Evolutionary conservation across 37 sponge, comb jelly and placozoan species (phyloP).

Genomic region (Ianthella basta): DNA sequence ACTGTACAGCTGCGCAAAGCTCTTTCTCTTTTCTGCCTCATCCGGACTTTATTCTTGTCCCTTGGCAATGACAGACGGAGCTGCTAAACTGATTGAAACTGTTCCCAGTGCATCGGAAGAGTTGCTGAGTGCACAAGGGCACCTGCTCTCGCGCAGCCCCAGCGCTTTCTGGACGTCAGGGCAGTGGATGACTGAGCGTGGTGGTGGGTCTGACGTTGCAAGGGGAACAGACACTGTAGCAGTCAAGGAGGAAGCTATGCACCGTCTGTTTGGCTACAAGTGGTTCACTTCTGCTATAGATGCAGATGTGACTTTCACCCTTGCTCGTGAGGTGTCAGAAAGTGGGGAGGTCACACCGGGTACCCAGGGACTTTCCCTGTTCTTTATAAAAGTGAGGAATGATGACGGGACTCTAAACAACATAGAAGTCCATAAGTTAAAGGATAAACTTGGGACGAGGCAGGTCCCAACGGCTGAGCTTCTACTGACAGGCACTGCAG

Average conservation of each 20-base stretch:
- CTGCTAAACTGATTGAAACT: slow-evolving; percentile 77
- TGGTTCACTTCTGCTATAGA: slow-evolving; percentile 98
- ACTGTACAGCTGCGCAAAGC: slow-evolving; percentile 76
- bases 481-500: slow-evolving; percentile 76
- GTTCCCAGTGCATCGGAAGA: slow-evolving; percentile 3
- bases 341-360: slow-evolving; percentile 60
- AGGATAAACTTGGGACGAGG: slow-evolving; percentile 94
- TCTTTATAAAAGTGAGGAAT: slow-evolving; percentile 69
- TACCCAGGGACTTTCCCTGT: slow-evolving; percentile 72
- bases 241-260: slow-evolving; percentile 34
- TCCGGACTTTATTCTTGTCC: slow-evolving; percentile 97
- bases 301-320: slow-evolving; percentile 87
- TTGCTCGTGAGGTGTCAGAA: slow-evolving; percentile 68
- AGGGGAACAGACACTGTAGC: slow-evolving; percentile 84
- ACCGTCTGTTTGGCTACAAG: slow-evolving; percentile 88
- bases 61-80: slow-evolving; percentile 99
- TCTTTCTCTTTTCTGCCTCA: slow-evolving; percentile 79
- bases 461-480: slow-evolving; percentile 98
- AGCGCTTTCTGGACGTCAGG: slow-evolving; percentile 94
- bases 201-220: slow-evolving; percentile 97
- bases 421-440: slow-evolving; percentile 71
- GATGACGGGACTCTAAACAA: slow-evolving; percentile 55
- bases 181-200: slow-evolving; percentile 98
- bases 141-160: slow-evolving; percentile 70
- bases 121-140: slow-evolving; percentile 38